Base-by-base conservation (phyloP, 2,888 invertebrate species). In the Microchrysa polita region DNA sequence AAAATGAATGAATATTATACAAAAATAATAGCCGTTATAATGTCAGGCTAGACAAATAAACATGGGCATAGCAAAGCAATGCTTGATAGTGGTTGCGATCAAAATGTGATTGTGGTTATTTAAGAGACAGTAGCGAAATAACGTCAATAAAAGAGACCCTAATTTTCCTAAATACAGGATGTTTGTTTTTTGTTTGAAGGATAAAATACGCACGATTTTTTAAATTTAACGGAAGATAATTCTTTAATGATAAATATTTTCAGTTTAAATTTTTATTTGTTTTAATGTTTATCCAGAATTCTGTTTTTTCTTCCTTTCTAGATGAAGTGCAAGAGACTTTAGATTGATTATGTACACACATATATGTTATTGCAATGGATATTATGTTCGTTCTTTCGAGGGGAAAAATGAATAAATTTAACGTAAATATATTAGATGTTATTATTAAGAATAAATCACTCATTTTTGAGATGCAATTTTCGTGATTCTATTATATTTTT, bases 31-130 rank as follows among this genome's bases (percentile, higher is more conserved):
- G 55, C 57, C 34, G 55, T 57, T 69, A 69, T 5, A 40, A n/a
- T 34, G 57, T 16, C 27, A 55, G 57, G 69, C 69, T 69, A 55
- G 69, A 69, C 18, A n/a, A 42, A 65, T 48, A 71, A 44, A 20
- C 23, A 69, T 18, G 42, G 12, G 40, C 2, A 57, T 12, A 57
- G 23, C 57, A 57, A 57, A 57, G 18, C 12, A 57, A 57, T 14
- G 18, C 2, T 18, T 16, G 57, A 57, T 57, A 57, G 18, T 22
- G 23, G 20, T 12, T 4, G 18, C 2, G 27, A 67, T 2, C 12
- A 27, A 67, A 72, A 72, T 72, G 72, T 72, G 59, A 72, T 60
- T 72, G 48, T 48, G 60, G 59, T 42, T 72, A 60, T 60, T 57
- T 57, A 55, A 57, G 22, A 34, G 16, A 42, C 14, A 18, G 18